These are phyloP conservation scores for Anagyrus pseudococci DNA, from an alignment of 2,888 invertebrate species.

Conservation along the genomic window DNA sequence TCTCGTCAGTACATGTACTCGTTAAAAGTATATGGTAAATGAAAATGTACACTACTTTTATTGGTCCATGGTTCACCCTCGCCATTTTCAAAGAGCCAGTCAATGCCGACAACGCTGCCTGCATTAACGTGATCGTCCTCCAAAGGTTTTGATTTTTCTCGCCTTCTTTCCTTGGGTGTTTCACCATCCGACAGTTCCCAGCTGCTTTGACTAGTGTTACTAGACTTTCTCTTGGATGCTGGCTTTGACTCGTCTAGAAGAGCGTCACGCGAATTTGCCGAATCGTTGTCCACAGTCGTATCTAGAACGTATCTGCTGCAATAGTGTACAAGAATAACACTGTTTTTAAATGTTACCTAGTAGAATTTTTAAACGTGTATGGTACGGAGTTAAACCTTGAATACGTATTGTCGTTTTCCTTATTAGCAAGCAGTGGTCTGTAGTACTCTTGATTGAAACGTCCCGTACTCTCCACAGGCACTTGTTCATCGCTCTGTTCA, in stretches of 20 bases:
- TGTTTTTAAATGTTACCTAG: neutral
- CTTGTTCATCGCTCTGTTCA: constrained; percentile 81
- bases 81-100: constrained; percentile 69
- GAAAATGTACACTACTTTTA: constrained; percentile 50
- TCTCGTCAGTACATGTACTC: neutral
- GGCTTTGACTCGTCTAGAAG: constrained; percentile 52
- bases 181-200: constrained; percentile 56
- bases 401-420: constrained; percentile 53
- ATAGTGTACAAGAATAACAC: neutral
- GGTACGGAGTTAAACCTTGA: constrained; percentile 46
- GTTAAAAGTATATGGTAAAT: no score
- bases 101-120: constrained; percentile 68
- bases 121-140: constrained; percentile 53
- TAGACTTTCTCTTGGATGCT: constrained; percentile 49
- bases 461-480: constrained; percentile 55
- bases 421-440: constrained; percentile 53
- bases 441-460: constrained; percentile 49
- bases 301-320: constrained; percentile 53
- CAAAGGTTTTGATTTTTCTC: constrained; percentile 42
- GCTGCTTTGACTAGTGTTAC: constrained; percentile 59
- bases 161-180: constrained; percentile 41
- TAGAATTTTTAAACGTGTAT: neutral
- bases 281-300: constrained; percentile 52
- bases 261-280: constrained; percentile 58
- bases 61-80: constrained; percentile 54